Conservation (phyloP, 2,113 vertebrate species). For the Ginglymostoma cirratum region DNA sequence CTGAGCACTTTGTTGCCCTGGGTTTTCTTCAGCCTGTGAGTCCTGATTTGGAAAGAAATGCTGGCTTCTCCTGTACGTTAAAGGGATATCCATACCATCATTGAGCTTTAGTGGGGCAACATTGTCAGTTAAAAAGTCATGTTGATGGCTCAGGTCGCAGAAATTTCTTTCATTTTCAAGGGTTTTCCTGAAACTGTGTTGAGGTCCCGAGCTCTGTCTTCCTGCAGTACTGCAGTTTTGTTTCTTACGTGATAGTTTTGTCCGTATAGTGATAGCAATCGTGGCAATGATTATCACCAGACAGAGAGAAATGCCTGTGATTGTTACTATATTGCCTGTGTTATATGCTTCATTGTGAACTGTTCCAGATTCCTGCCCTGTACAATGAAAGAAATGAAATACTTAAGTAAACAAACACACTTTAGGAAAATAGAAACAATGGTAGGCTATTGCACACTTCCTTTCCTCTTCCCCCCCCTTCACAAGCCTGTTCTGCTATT, state of each 20-base stretch:
- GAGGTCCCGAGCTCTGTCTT: conserved; percentile 63
- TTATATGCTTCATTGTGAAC: neutral
- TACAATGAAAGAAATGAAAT: neutral
- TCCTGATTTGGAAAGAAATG: conserved; percentile 53
- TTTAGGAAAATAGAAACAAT: neutral
- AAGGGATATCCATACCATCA: conserved; percentile 50
- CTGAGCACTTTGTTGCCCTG: conserved; percentile 63
- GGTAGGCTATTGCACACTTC: neutral
- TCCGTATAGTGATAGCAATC: conserved; percentile 78
- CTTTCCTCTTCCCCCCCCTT: no score
- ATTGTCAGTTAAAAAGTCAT: conserved; percentile 71
- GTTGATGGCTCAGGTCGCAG: conserved; percentile 67
- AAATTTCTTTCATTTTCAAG: conserved; percentile 80
- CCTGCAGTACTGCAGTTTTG: conserved; percentile 65
- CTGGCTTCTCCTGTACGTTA: conserved; percentile 57
- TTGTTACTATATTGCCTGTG: conserved; percentile 69
- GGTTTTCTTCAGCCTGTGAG: conserved; percentile 57
- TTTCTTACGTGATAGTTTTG: conserved; percentile 66
- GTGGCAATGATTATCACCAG: conserved; percentile 80
- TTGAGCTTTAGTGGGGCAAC: conserved; percentile 39
- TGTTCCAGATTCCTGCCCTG: neutral
- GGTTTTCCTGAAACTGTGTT: conserved; percentile 70
- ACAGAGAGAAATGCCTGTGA: conserved; percentile 81
- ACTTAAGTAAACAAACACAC: neutral
- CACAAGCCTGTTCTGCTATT: neutral